Conservation (phyloP, 1,140 invertebrate genomes). For the Drosophila busckii region DNA sequence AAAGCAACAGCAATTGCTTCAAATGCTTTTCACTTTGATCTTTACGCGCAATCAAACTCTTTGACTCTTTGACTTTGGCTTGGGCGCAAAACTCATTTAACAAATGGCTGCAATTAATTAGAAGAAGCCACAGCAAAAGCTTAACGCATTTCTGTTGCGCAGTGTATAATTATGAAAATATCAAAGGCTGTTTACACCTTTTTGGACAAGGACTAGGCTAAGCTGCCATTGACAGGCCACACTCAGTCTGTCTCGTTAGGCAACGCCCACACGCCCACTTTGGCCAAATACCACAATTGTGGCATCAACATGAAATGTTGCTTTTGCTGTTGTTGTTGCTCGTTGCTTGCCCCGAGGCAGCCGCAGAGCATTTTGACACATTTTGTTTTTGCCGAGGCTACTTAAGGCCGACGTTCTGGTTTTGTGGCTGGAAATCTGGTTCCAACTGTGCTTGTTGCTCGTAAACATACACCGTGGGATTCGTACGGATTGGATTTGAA, state of each 20-base stretch:
- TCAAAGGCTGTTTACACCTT: slow-evolving; percentile 52
- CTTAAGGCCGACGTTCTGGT: slow-evolving; percentile 19
- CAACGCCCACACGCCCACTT: slow-evolving; percentile 30
- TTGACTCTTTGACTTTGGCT: slow-evolving; percentile 43
- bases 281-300: slow-evolving; percentile 3
- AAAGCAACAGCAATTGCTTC: too few relatives aligned
- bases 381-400: slow-evolving; percentile 45
- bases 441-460: slow-evolving; percentile 73
- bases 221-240: slow-evolving; percentile 55
- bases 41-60: slow-evolving; percentile 68
- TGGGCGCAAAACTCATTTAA: slow-evolving; percentile 55
- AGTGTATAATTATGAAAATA: slow-evolving; percentile 31
- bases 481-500: slow-evolving; percentile 24
- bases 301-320: background rate
- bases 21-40: slow-evolving; percentile 64
- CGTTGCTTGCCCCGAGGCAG: slow-evolving; percentile 34
- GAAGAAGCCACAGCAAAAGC: slow-evolving; percentile 57
- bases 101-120: slow-evolving; percentile 73
- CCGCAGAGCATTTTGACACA: slow-evolving; percentile 55
- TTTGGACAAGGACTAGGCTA: slow-evolving; percentile 22
- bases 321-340: slow-evolving; percentile 1
- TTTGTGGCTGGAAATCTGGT: slow-evolving; percentile 11
- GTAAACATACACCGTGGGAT: slow-evolving; percentile 75
- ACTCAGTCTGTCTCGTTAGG: slow-evolving; percentile 31
- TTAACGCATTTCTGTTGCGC: too few relatives aligned